phyloP scores from a whole-genome alignment of 2,888 invertebrate genomes.

The Synergus laeviventris region DNA sequence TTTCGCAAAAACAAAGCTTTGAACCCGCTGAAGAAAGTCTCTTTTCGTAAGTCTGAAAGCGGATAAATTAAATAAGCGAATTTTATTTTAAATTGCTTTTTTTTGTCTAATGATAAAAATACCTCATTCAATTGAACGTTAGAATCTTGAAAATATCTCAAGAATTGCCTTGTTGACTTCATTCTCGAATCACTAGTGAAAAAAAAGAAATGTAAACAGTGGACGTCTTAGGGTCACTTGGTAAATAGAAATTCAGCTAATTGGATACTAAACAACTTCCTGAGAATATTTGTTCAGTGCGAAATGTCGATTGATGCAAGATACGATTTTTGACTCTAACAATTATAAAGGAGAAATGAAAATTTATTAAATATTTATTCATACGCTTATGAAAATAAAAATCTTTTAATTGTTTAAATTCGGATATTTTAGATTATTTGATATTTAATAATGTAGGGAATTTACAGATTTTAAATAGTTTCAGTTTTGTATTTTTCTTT shows the following conservation, averaged over 20 bases:
- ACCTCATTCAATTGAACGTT: neutral
- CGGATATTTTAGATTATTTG: too few relatives aligned
- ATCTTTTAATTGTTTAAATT: too few relatives aligned
- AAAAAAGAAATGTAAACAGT: slow-evolving; percentile 3
- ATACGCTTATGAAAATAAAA: too few relatives aligned
- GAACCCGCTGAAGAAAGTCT: slow-evolving; percentile 59
- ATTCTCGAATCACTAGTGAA: neutral
- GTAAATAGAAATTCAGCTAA: neutral
- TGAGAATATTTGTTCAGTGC: neutral
- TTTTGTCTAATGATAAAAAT: neutral
- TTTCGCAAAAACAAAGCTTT: slow-evolving; percentile 60
- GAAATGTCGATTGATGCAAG: neutral
- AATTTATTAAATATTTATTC: too few relatives aligned
- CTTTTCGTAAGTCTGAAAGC: slow-evolving; percentile 68
- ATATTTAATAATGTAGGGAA: too few relatives aligned
- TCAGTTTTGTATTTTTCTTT: neutral
- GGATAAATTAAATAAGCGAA: too few relatives aligned
- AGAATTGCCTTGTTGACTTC: neutral
- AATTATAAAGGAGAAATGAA: too few relatives aligned
- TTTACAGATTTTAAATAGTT: too few relatives aligned
- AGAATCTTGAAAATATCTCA: neutral
- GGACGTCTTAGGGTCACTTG: neutral
- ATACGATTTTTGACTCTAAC: neutral
- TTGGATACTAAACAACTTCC: neutral
- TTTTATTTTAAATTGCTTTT: neutral